A percentile compares a stretch with the other conserved stretches of the same genome.
These are phyloP conservation scores for Elysia crispata DNA, from an alignment of 2,888 invertebrate genomes.

Conservation along the genomic window DNA sequence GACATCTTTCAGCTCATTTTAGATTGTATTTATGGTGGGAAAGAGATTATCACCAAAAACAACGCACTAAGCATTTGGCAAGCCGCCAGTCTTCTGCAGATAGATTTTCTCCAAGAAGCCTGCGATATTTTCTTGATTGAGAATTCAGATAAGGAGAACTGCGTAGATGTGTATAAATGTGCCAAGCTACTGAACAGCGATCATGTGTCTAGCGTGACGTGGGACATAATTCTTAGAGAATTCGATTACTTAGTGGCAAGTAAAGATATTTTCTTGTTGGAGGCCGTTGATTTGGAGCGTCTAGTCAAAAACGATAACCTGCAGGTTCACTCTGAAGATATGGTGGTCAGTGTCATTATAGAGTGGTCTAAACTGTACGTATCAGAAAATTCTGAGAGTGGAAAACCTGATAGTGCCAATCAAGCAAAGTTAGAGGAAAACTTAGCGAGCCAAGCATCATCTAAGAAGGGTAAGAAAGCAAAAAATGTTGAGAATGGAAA, in stretches of 20 bases:
- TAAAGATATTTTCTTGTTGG: neutral
- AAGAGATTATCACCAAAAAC: neutral
- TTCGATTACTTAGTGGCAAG: neutral
- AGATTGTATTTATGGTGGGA: conserved; percentile 6
- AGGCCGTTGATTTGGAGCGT: neutral
- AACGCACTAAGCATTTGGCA: conserved; percentile 21
- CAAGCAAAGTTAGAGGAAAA: too few species aligned
- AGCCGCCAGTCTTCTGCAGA: conserved; percentile 16
- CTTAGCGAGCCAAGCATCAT: too few species aligned
- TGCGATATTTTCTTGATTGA: conserved; percentile 6
- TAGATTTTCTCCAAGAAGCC: neutral
- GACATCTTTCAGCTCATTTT: conserved; percentile 11
- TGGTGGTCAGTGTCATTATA: neutral
- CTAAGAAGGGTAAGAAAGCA: too few species aligned
- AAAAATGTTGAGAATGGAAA: too few species aligned
- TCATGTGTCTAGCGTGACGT: neutral
- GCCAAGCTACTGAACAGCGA: neutral
- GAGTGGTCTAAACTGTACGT: neutral
- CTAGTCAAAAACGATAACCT: neutral
- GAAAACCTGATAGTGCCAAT: too few species aligned
- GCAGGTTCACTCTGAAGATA: neutral
- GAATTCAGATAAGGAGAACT: neutral
- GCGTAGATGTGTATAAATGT: neutral
- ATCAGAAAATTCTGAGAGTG: too few species aligned
- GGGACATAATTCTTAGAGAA: neutral